These are phyloP conservation scores for Sisor rabdophorus DNA, from an alignment of 2,113 vertebrate species.

Conservation along the genomic window DNA sequence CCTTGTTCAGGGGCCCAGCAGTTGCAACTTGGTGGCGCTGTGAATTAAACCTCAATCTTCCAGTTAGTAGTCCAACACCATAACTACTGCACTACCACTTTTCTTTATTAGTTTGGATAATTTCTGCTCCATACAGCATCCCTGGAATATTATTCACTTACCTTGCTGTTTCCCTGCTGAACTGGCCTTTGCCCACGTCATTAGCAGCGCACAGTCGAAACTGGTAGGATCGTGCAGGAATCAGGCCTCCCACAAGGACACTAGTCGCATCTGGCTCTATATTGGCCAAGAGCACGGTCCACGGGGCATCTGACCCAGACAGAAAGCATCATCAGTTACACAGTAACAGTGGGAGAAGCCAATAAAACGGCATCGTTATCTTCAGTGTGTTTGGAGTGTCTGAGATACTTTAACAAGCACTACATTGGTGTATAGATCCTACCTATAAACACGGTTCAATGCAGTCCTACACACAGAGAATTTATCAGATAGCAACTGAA, in stretches of 20 bases:
- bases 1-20: too few relatives aligned
- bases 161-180: constrained; percentile 95
- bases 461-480: background rate
- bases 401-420: background rate
- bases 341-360: background rate
- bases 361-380: background rate
- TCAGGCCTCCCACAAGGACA: constrained; percentile 79
- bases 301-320: constrained; percentile 79
- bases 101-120: too few relatives aligned
- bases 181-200: constrained; percentile 91
- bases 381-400: background rate
- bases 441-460: background rate
- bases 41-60: too few relatives aligned
- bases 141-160: constrained; percentile 56
- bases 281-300: constrained; percentile 85
- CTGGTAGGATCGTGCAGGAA: constrained; percentile 91
- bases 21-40: too few relatives aligned
- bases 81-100: too few relatives aligned
- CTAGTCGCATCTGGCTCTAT: constrained; percentile 81
- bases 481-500: background rate
- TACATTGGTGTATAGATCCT: background rate
- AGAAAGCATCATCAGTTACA: constrained; percentile 18
- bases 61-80: too few relatives aligned
- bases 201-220: constrained; percentile 93
- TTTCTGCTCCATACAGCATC: background rate